phyloP scores from a whole-genome alignment of 92 coral and sea anemone species.

The Bergia sp. region DNA sequence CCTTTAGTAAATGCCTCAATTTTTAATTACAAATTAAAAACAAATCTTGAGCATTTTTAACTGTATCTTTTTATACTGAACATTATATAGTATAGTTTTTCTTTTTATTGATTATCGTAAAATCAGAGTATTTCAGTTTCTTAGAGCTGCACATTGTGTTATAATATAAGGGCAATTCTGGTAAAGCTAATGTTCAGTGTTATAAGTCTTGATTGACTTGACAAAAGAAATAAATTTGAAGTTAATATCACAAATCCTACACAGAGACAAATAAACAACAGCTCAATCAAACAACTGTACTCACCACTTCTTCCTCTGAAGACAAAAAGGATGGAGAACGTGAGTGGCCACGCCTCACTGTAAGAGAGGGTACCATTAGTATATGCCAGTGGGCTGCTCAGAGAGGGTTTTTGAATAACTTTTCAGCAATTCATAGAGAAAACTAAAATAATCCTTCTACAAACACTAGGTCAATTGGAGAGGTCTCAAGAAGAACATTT shows the following conservation, averaged over 20 bases:
- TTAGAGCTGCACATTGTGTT: no score
- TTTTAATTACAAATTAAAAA: no score
- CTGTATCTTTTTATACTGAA: no score
- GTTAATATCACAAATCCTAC: background rate
- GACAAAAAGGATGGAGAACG: slow-evolving; percentile 82
- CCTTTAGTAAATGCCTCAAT: no score
- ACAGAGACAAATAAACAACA: background rate
- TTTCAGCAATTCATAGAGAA: background rate
- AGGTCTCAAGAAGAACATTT: background rate
- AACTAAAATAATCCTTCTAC: background rate
- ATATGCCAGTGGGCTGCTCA: background rate
- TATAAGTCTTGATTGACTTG: background rate
- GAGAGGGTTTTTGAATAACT: background rate
- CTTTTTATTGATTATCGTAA: no score
- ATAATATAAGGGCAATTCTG: no score
- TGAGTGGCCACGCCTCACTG: slow-evolving; percentile 82
- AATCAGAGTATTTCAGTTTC: no score
- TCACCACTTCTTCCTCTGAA: slow-evolving; percentile 93
- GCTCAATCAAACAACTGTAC: slow-evolving; percentile 25
- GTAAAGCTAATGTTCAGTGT: slow-evolving; percentile 1
- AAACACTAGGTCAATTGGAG: no score
- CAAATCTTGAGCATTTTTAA: no score
- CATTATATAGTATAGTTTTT: no score
- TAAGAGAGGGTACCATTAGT: slow-evolving; percentile 31
- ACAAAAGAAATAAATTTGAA: background rate